Conservation (phyloP, 2,113 vertebrate genomes). For the Strigops habroptila region DNA sequence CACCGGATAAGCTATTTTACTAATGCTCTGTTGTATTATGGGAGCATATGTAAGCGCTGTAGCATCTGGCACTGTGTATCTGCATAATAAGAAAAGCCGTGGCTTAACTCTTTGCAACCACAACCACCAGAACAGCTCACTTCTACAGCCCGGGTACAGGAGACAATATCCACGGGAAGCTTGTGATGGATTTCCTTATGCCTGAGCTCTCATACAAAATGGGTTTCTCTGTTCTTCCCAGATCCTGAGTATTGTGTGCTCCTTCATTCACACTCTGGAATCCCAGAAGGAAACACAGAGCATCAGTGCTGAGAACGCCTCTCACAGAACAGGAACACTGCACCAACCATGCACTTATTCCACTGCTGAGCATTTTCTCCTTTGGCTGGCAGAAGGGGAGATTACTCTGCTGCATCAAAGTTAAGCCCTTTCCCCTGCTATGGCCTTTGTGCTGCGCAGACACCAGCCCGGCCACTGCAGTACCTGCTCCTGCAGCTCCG, state of each 20-base stretch:
- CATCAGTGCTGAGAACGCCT: fast-evolving
- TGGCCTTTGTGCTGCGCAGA: fast-evolving
- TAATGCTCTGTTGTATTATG: neutral
- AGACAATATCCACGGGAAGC: neutral
- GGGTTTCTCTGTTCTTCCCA: neutral
- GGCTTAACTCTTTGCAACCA: neutral
- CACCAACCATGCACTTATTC: fast-evolving
- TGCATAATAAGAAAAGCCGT: neutral
- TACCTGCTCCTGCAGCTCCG: conserved; percentile 91
- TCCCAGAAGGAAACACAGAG: neutral
- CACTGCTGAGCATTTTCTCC: neutral
- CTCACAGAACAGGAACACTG: fast-evolving
- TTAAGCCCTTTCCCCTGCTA: neutral
- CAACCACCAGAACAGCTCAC: neutral
- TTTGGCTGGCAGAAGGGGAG: neutral
- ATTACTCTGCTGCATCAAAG: neutral
- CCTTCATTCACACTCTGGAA: neutral
- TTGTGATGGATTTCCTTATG: neutral
- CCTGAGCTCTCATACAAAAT: neutral
- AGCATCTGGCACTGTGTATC: neutral
- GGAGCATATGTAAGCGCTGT: neutral
- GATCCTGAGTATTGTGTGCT: too few relatives aligned
- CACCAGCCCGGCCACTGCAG: neutral
- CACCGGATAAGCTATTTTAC: neutral
- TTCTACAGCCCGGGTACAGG: neutral